Evolutionary conservation across 1,140 invertebrate species (phyloP).

Genomic region (Apis mellifera): DNA sequence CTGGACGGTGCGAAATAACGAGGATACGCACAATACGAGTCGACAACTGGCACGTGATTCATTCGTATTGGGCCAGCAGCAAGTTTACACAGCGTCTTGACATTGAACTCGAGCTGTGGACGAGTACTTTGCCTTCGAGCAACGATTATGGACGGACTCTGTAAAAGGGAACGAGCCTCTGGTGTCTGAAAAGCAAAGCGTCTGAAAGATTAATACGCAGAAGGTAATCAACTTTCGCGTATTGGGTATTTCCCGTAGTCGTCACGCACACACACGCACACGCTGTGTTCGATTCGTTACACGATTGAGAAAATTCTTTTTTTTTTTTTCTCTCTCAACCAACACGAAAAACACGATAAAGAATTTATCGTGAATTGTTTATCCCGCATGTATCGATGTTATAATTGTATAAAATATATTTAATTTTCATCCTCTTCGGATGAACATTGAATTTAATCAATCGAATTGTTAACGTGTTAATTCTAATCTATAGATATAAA

Average conservation of each 20-base stretch:
- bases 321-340: neutral
- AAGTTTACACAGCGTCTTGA: constrained; percentile 5
- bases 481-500: too few relatives aligned
- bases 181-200: constrained; percentile 17
- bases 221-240: constrained; percentile 60
- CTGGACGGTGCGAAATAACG: neutral
- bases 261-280: constrained; percentile 30
- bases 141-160: constrained; percentile 23
- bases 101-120: constrained; percentile 41
- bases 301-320: neutral
- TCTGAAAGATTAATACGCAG: constrained; percentile 53
- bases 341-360: neutral
- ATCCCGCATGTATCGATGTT: too few relatives aligned
- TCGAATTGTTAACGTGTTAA: too few relatives aligned
- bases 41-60: neutral
- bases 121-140: constrained; percentile 28
- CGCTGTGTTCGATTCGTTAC: too few relatives aligned
- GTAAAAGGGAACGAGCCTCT: constrained; percentile 27
- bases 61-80: neutral
- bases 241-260: constrained; percentile 58
- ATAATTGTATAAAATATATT: too few relatives aligned
- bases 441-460: too few relatives aligned
- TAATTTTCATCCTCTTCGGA: too few relatives aligned
- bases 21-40: neutral
- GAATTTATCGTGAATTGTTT: neutral